Percentiles rank a stretch among this genome's conserved stretches.
These are phyloP conservation scores for Leiothrix lutea DNA, from an alignment of 2,113 vertebrate species.

Conservation along the genomic window DNA sequence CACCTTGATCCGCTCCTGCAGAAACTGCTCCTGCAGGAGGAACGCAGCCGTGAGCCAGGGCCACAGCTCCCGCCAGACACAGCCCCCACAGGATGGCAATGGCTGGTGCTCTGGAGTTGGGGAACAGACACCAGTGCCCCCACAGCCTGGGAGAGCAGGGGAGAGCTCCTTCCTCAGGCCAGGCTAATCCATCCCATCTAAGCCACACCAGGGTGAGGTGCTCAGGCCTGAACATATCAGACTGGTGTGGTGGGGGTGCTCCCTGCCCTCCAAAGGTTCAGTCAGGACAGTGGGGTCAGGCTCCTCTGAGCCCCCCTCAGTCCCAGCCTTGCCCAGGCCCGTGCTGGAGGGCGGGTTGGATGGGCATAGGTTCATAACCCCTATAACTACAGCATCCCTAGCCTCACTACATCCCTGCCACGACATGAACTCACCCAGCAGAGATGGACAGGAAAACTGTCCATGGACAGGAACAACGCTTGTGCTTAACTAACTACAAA, in stretches of 20 bases:
- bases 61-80: rapidly evolving
- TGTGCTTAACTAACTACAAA: neutral
- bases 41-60: rapidly evolving
- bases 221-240: rapidly evolving
- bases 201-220: rapidly evolving
- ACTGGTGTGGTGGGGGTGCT: rapidly evolving
- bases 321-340: rapidly evolving
- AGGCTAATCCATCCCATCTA: rapidly evolving
- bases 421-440: rapidly evolving
- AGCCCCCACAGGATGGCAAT: rapidly evolving
- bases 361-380: rapidly evolving
- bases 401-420: neutral
- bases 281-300: rapidly evolving
- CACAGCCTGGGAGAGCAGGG: rapidly evolving
- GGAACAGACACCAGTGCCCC: neutral
- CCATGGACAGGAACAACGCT: rapidly evolving
- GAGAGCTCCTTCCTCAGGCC: neutral
- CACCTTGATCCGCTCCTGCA: slow-evolving; percentile 97
- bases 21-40: slow-evolving; percentile 88
- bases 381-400: neutral
- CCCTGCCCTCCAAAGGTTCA: neutral
- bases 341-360: rapidly evolving
- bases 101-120: neutral
- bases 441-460: rapidly evolving
- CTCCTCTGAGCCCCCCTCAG: neutral